These are phyloP conservation scores for Standfussiana lucernea DNA, from an alignment of 2,888 invertebrate genomes.

Conservation along the genomic window DNA sequence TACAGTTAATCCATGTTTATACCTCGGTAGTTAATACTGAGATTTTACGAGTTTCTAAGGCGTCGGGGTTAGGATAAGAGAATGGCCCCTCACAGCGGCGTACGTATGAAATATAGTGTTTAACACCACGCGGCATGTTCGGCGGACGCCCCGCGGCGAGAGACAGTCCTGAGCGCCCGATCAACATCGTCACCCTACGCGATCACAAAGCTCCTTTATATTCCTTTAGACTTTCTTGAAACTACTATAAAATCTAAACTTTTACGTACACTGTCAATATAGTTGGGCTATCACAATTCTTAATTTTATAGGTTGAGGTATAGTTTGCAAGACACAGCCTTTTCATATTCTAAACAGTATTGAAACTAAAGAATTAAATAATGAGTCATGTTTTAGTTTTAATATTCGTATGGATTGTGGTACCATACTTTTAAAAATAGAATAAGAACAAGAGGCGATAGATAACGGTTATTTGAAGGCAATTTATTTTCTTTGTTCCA, in stretches of 20 bases:
- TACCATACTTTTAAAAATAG: conserved; percentile 32
- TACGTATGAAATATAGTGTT: conserved; percentile 87
- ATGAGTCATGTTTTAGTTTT: conserved; percentile 37
- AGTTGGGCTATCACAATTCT: conserved; percentile 25
- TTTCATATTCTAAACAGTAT: conserved; percentile 31
- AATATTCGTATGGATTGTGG: conserved; percentile 52
- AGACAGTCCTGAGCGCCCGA: conserved; percentile 61
- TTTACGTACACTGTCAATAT: conserved; percentile 54
- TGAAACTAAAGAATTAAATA: conserved; percentile 35
- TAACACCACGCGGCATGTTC: conserved; percentile 88
- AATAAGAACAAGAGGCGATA: conserved; percentile 24
- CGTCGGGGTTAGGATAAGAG: conserved; percentile 79
- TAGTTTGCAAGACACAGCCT: conserved; percentile 41
- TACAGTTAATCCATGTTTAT: conserved; percentile 68
- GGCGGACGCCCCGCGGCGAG: conserved; percentile 77
- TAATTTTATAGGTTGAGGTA: conserved; percentile 14
- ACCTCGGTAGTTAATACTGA: conserved; percentile 77
- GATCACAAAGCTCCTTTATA: conserved; percentile 58
- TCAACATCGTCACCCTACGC: conserved; percentile 67
- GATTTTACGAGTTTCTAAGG: conserved; percentile 82
- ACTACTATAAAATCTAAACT: conserved; percentile 55
- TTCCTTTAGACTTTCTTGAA: conserved; percentile 55
- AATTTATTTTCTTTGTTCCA: conserved; percentile 37
- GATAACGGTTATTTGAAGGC: conserved; percentile 29
- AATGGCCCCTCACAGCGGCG: conserved; percentile 82